Percentiles rank a stretch among this genome's conserved stretches.
Conservation (phyloP, 1,140 invertebrate genomes). For the Caerostris extrusa region DNA sequence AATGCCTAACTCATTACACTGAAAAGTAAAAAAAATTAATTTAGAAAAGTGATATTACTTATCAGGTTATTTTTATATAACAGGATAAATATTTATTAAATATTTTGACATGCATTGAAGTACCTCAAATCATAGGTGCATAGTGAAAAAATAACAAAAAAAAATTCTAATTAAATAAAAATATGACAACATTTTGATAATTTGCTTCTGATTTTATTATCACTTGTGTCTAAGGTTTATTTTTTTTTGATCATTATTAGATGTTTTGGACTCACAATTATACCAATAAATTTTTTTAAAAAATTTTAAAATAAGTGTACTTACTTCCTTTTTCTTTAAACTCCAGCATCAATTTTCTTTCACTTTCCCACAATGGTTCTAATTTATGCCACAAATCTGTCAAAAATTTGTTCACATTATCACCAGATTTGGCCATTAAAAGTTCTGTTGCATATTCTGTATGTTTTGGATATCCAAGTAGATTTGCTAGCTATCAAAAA, state of each 20-base stretch:
- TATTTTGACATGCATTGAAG: too few relatives aligned
- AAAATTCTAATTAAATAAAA: too few relatives aligned
- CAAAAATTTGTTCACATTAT: conserved; percentile 83
- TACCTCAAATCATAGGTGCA: too few relatives aligned
- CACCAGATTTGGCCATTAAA: conserved; percentile 83
- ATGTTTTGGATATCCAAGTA: conserved; percentile 83
- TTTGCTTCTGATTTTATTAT: too few relatives aligned
- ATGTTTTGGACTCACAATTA: background rate
- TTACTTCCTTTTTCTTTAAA: conserved; percentile 83
- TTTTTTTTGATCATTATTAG: too few relatives aligned
- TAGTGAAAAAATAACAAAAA: too few relatives aligned
- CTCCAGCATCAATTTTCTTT: conserved; percentile 82
- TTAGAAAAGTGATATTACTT: background rate
- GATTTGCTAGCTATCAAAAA: conserved; percentile 81
- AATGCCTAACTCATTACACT: conserved; percentile 83
- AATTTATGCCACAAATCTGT: conserved; percentile 82
- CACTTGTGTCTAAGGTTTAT: too few relatives aligned
- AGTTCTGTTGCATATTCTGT: conserved; percentile 83
- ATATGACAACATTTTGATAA: too few relatives aligned
- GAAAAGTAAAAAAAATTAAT: too few relatives aligned
- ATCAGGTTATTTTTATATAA: too few relatives aligned
- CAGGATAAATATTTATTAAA: too few relatives aligned
- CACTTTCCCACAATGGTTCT: conserved; percentile 82
- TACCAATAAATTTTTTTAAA: background rate
- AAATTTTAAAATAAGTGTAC: background rate